Conservation (phyloP, 2,888 invertebrate species). For the Cheilosia grossa region DNA sequence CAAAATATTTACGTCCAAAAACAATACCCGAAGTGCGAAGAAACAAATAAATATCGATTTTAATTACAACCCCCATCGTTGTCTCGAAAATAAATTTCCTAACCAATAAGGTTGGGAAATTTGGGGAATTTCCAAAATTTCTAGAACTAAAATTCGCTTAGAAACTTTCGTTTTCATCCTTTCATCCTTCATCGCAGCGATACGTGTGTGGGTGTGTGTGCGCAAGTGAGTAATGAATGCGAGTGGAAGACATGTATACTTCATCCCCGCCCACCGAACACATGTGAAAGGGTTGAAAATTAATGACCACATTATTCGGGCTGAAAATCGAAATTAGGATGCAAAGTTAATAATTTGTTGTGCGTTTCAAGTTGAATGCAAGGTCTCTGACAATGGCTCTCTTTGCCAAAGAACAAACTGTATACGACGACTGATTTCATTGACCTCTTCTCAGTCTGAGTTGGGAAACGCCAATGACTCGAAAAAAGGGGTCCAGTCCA, state of each 20-base stretch:
- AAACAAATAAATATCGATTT: constrained; percentile 26
- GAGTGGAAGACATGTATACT: constrained; percentile 58
- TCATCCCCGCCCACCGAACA: not conserved
- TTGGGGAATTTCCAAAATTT: constrained; percentile 48
- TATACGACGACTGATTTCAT: constrained; percentile 19
- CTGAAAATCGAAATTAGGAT: constrained; percentile 75
- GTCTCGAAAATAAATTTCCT: constrained; percentile 31
- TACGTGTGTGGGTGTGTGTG: constrained; percentile 28
- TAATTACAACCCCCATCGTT: constrained; percentile 42
- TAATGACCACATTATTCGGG: constrained; percentile 75
- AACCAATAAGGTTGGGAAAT: constrained; percentile 36
- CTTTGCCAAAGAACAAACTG: constrained; percentile 35
- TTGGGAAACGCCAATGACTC: constrained; percentile 68
- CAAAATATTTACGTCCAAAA: no score
- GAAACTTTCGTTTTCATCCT: constrained; percentile 49
- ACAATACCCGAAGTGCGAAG: not conserved
- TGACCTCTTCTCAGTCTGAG: constrained; percentile 56
- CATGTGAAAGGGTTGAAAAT: constrained; percentile 72
- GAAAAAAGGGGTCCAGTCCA: constrained; percentile 52
- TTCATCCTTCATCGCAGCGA: constrained; percentile 14
- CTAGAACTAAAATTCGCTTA: constrained; percentile 40
- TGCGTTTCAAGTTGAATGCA: constrained; percentile 58
- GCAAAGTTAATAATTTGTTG: constrained; percentile 70
- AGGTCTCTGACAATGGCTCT: constrained; percentile 39
- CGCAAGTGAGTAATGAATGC: constrained; percentile 71